phyloP scores from a whole-genome alignment of 2,113 vertebrate species.

The Pseudorectes ferrugineus region DNA sequence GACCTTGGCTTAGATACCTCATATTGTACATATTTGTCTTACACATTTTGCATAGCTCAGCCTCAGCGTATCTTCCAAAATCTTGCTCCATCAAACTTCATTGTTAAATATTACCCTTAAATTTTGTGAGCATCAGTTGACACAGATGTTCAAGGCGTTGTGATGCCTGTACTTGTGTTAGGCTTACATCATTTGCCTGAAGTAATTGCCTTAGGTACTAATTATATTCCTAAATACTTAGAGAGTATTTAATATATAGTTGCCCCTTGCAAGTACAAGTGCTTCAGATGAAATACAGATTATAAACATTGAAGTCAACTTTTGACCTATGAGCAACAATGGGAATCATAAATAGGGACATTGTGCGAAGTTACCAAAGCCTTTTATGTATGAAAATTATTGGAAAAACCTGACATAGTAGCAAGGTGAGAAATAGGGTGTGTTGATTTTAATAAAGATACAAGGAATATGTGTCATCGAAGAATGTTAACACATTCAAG shows the following conservation, averaged over 20 bases:
- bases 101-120: background rate
- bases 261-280: background rate
- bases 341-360: background rate
- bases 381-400: background rate
- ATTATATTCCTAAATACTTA: background rate
- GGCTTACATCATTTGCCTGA: background rate
- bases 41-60: background rate
- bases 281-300: background rate
- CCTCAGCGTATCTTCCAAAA: background rate
- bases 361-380: background rate
- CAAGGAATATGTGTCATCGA: background rate
- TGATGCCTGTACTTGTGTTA: background rate
- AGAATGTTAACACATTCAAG: background rate
- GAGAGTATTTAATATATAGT: background rate
- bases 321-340: background rate
- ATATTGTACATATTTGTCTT: background rate
- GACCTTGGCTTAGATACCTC: background rate
- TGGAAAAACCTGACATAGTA: background rate
- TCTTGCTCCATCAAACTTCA: background rate
- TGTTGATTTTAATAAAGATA: slow-evolving; percentile 28
- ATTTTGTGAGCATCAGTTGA: background rate
- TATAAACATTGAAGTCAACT: background rate
- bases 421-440: background rate
- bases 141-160: background rate
- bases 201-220: background rate